Percentiles rank a stretch among this genome's conserved stretches.
phyloP scores from a whole-genome alignment of 2,888 invertebrate species.

The Drosophila antonietae region DNA sequence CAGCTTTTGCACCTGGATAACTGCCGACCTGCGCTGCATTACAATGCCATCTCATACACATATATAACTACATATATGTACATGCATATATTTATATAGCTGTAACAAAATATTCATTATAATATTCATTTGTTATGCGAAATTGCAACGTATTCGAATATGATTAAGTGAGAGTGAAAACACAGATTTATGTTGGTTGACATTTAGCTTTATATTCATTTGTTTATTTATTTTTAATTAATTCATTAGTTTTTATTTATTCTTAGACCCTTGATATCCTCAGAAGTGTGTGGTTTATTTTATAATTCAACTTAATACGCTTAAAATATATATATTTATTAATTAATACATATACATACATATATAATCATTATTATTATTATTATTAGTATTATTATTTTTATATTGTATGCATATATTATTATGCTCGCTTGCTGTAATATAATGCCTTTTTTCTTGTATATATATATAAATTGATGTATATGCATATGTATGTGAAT shows the following conservation, averaged over 20 bases:
- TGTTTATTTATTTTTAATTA: conserved; percentile 81
- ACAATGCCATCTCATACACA: neutral
- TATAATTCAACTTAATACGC: conserved; percentile 74
- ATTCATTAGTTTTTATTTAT: conserved; percentile 83
- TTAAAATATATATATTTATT: conserved; percentile 68
- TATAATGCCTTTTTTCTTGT: conserved; percentile 71
- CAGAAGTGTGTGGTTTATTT: conserved; percentile 81
- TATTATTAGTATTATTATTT: conserved; percentile 38
- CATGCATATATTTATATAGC: neutral
- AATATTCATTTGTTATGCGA: neutral
- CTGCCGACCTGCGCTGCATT: neutral
- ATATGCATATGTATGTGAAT: neutral
- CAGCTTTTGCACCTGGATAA: neutral
- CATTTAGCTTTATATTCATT: conserved; percentile 80
- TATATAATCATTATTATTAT: conserved; percentile 58
- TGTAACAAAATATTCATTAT: neutral
- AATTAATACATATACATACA: conserved; percentile 68
- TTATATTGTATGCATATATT: conserved; percentile 48
- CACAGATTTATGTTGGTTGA: conserved; percentile 43
- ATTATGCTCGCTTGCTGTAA: conserved; percentile 65
- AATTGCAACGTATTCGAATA: neutral
- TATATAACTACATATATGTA: neutral
- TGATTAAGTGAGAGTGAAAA: neutral
- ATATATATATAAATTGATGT: conserved; percentile 32
- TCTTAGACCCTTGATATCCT: conserved; percentile 85